Evolutionary conservation across 2,113 vertebrate genomes (phyloP).

Genomic region (Arizona elegans): DNA sequence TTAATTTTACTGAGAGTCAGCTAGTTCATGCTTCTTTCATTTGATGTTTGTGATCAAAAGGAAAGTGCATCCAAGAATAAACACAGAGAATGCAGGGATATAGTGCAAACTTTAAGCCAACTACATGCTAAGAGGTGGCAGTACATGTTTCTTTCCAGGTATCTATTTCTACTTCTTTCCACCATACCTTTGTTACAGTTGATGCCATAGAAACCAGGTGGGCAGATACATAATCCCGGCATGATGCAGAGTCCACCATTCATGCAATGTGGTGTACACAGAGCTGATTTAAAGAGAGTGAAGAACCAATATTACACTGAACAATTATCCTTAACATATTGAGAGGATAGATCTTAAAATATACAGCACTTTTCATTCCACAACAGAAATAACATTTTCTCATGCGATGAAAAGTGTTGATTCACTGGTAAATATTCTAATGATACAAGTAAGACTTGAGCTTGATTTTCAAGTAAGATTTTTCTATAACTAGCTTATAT

Average conservation of each 20-base stretch:
- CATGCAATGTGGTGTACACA: conserved; percentile 80
- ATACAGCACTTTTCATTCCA: background rate
- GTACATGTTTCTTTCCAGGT: background rate
- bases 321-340: rapidly evolving
- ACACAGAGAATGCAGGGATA: background rate
- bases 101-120: background rate
- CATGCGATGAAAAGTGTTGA: background rate
- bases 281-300: conserved; percentile 61
- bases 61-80: background rate
- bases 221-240: conserved; percentile 85
- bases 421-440: background rate
- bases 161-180: background rate
- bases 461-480: background rate
- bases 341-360: background rate
- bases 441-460: background rate
- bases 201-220: conserved; percentile 82
- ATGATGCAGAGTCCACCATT: conserved; percentile 86
- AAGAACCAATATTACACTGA: conserved; percentile 5
- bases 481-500: background rate
- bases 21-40: background rate
- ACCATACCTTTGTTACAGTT: conserved; percentile 85
- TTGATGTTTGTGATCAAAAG: background rate
- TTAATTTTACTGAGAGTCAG: background rate
- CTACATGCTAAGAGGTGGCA: background rate
- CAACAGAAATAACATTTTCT: background rate